These are phyloP conservation scores for Heliocidaris tuberculata DNA, from an alignment of 35 echinoderm and acorn worm species.

Conservation along the genomic window DNA sequence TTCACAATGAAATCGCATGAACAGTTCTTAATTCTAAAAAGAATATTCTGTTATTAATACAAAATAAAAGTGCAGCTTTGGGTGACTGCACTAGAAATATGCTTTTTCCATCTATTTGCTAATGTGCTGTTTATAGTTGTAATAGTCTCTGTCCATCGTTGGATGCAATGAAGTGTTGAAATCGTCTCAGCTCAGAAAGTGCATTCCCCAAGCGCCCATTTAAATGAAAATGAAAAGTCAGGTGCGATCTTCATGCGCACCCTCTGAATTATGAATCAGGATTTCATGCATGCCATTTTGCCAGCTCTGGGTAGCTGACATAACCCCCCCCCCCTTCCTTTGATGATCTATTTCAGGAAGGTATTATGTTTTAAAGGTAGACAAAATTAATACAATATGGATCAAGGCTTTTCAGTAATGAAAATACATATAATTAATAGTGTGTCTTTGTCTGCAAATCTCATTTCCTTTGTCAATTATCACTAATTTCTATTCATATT, in stretches of 20 bases:
- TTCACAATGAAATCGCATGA: too few species aligned
- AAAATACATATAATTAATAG: neutral
- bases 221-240: slow-evolving; percentile 13
- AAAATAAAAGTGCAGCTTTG: neutral
- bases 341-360: neutral
- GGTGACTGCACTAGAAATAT: neutral
- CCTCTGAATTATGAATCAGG: neutral
- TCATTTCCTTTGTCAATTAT: neutral
- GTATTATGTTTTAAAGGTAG: neutral
- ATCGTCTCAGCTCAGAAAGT: neutral
- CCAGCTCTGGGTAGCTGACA: neutral
- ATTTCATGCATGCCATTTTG: neutral
- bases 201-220: neutral
- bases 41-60: neutral
- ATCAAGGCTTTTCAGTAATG: neutral
- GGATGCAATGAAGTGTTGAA: neutral
- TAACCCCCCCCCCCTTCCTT: neutral
- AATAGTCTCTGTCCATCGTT: neutral
- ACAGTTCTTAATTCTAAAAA: neutral
- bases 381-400: neutral
- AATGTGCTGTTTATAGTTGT: neutral
- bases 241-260: neutral
- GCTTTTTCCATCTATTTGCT: neutral
- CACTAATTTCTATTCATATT: neutral
- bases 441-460: neutral